Evolutionary conservation across 2,888 invertebrate species (phyloP), one percentile per base, ranked within the genome.

Genomic region (Gnatocerus cornutus): DNA sequence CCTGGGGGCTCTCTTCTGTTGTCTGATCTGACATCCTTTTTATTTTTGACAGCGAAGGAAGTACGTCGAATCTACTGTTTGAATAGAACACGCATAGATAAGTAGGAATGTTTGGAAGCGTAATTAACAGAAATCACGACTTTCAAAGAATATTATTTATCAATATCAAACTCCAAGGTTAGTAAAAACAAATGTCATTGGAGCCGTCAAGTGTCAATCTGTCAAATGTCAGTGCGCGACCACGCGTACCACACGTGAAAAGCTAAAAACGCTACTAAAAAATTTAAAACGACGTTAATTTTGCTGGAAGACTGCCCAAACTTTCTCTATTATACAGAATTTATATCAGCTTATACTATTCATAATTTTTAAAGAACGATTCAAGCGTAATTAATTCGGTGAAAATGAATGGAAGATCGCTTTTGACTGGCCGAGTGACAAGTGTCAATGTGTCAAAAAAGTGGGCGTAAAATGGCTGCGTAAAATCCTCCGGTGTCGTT

Each of bases 391-490:
- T 21, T 21, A 21, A 4, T 21, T 3, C 21, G 4, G 21, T 1
- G 21, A 21, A 21, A 21, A 21, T 21, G 21, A 21, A 30, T 29
- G 50, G n/a, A 10, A n/a, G n/a, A 27, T 29, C n/a, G 16, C 12
- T 9, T 14, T 61, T 50, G 37, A 50, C 16, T 9, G 21, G 27
- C 12, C 27, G 9, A 29, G 50, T 65, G 56, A 56, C 46, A 65
- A 39, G 56, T 43, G 64, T 53, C 64, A 66, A 43, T 33, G 12
- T 27, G 41, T 29, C 12, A n/a, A 62, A 65, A 70, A 69, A 71
- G 67, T 70, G 67, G 71, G 71, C 67, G 70, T 39, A 66, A 45
- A 52, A 70, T 66, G 67, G 62, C 67, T 61, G 48, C 33, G 41
- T 39, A 52, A 59, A 59, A 16, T 39, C 14, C 37, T 39, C 30